phyloP scores from a whole-genome alignment of 2,113 vertebrate species.

The Ceyx melanurus region DNA sequence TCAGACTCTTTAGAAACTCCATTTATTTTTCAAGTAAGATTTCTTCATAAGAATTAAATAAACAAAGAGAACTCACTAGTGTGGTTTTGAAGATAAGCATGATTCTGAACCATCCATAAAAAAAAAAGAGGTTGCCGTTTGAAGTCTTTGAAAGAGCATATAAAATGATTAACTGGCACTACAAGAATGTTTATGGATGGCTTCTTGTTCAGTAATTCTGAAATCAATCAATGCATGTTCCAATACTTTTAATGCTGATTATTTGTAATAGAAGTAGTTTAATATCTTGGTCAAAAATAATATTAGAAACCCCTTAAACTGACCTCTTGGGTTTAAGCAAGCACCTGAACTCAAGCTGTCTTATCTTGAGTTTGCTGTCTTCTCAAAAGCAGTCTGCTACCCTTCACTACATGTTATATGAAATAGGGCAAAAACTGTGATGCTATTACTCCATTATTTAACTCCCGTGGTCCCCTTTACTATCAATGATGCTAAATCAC shows the following conservation, averaged over 20 bases:
- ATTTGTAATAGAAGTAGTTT: neutral
- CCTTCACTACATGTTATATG: neutral
- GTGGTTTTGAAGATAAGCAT: constrained; percentile 19
- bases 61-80: neutral
- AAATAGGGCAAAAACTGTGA: neutral
- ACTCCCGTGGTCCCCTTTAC: neutral
- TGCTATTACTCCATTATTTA: neutral
- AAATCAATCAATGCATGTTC: neutral
- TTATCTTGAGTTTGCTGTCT: neutral
- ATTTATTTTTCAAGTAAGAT: neutral
- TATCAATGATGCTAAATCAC: neutral
- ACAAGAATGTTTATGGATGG: neutral
- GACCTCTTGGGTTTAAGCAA: neutral
- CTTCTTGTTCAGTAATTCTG: neutral
- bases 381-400: neutral
- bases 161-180: neutral
- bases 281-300: neutral
- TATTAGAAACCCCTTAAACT: neutral
- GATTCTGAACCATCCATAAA: neutral
- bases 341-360: rapidly evolving
- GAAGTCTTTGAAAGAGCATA: neutral
- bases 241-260: neutral
- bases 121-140: neutral
- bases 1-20: neutral
- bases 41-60: neutral